Percentiles rank a stretch among this genome's conserved stretches.
phyloP scores from a whole-genome alignment of 2,888 invertebrate genomes.

The Plusia festucae region DNA sequence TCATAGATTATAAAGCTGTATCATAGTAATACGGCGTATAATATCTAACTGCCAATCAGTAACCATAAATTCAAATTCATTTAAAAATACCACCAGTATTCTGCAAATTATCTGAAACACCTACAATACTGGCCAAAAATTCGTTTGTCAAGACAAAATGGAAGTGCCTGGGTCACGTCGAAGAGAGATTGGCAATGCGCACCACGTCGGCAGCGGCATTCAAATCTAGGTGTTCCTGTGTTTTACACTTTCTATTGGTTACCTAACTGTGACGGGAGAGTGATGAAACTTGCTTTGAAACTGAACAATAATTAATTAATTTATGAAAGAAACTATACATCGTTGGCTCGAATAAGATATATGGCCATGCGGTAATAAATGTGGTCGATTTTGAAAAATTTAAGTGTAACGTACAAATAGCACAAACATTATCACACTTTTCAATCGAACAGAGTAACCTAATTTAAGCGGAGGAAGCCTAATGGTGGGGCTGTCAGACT shows the following conservation, averaged over 20 bases:
- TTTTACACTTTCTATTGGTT: conserved; percentile 29
- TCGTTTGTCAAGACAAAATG: conserved; percentile 23
- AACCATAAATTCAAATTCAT: not conserved
- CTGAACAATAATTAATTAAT: too few relatives aligned
- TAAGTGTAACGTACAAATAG: too few relatives aligned
- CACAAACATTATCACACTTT: too few relatives aligned
- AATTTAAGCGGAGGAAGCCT: too few relatives aligned
- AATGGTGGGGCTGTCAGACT: too few relatives aligned
- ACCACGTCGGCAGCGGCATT: conserved; percentile 34
- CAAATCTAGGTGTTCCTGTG: conserved; percentile 35
- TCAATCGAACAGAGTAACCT: too few relatives aligned
- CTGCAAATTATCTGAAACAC: not conserved
- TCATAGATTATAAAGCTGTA: too few relatives aligned
- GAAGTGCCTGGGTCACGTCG: conserved; percentile 19
- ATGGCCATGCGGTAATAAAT: too few relatives aligned
- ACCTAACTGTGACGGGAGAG: conserved; percentile 13
- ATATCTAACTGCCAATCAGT: not conserved
- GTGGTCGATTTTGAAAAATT: too few relatives aligned
- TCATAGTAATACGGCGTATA: too few relatives aligned
- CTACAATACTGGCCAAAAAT: conserved; percentile 10
- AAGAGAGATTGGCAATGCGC: conserved; percentile 41
- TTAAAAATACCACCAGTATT: not conserved
- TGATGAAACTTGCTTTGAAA: not conserved
- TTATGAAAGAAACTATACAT: too few relatives aligned
- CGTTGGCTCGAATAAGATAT: too few relatives aligned